Evolutionary conservation across 30 jellyfish, hydroid and myxozoan genomes (phyloP).

Genomic region (Hydra vulgaris): DNA sequence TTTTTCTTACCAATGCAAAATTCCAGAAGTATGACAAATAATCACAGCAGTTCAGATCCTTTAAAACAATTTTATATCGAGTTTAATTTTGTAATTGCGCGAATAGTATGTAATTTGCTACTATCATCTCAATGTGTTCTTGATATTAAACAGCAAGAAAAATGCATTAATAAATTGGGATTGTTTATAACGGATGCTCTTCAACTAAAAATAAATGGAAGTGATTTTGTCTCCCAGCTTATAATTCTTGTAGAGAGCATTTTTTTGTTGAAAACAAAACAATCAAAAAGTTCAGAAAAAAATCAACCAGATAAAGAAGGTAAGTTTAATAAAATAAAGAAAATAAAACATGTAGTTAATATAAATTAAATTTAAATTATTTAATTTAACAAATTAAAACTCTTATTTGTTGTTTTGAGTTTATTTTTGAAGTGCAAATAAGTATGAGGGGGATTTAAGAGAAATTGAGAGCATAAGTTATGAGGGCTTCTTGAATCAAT

Average conservation of each 20-base stretch:
- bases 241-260: background rate
- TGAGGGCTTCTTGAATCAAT: no score
- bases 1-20: constrained; percentile 13
- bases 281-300: background rate
- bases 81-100: constrained; percentile 22
- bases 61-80: constrained; percentile 13
- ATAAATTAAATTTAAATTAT: no score
- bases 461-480: no score
- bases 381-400: no score
- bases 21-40: background rate
- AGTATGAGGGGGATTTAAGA: no score
- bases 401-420: no score
- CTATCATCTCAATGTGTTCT: background rate
- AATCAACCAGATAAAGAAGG: background rate
- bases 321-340: no score
- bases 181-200: constrained; percentile 4
- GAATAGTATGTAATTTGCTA: background rate
- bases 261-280: background rate
- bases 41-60: background rate
- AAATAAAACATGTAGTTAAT: no score
- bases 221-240: background rate
- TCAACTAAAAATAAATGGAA: background rate
- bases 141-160: background rate
- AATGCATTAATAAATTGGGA: constrained; percentile 1
- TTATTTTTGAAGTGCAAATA: no score